Evolutionary conservation across 92 coral and sea anemone genomes (phyloP).

Genomic region (Muricea muricata): DNA sequence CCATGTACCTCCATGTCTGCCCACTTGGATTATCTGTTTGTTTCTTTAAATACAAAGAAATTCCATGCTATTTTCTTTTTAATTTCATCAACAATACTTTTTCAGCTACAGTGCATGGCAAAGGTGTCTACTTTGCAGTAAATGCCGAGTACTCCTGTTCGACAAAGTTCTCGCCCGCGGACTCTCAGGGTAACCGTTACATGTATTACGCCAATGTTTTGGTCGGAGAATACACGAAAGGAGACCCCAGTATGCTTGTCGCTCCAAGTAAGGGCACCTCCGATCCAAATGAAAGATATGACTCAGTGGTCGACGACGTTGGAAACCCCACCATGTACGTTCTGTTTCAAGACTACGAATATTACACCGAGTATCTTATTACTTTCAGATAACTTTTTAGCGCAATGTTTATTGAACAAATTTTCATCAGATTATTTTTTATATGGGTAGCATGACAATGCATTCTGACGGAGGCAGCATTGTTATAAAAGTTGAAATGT

Average conservation of each 20-base stretch:
- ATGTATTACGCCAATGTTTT: constrained; percentile 74
- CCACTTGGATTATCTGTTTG: too few species aligned
- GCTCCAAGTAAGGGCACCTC: constrained; percentile 63
- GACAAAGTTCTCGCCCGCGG: constrained; percentile 66
- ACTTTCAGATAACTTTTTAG: constrained; percentile 29
- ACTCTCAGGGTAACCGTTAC: constrained; percentile 58
- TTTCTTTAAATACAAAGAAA: too few species aligned
- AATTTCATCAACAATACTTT: too few species aligned
- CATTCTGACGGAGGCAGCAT: too few species aligned
- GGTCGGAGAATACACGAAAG: constrained; percentile 77
- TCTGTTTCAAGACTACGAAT: constrained; percentile 54
- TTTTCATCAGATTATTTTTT: too few species aligned
- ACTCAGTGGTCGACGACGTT: constrained; percentile 56
- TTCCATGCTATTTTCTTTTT: neutral
- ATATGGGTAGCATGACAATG: too few species aligned
- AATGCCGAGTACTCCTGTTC: constrained; percentile 67
- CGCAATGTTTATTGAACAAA: too few species aligned
- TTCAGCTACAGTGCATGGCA: constrained; percentile 54
- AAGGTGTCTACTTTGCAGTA: constrained; percentile 72
- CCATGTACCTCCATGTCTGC: neutral
- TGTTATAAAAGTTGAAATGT: too few species aligned
- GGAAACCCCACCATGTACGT: constrained; percentile 61
- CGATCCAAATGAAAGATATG: constrained; percentile 44
- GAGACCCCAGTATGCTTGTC: constrained; percentile 36
- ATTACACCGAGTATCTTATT: constrained; percentile 70